Evolutionary conservation across 23 tunicate genomes (phyloP).

Genomic region (Pegea sp.): DNA sequence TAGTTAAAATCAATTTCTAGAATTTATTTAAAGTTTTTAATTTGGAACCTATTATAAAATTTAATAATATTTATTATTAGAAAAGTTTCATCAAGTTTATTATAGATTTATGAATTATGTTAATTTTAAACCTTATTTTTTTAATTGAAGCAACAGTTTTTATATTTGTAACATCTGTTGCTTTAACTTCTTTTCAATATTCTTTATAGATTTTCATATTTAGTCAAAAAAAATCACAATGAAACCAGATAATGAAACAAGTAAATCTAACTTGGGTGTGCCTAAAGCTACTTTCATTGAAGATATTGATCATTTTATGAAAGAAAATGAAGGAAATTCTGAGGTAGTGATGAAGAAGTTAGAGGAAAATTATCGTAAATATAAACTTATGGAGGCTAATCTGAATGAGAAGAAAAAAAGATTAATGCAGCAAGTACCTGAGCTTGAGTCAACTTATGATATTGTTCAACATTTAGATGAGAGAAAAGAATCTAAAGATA

Average conservation of each 20-base stretch:
- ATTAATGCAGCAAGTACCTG: constrained; percentile 77
- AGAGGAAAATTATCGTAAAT: constrained; percentile 80
- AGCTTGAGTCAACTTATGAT: constrained; percentile 56
- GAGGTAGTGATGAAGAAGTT: constrained; percentile 35
- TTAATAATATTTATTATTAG: no score
- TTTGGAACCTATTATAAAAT: no score
- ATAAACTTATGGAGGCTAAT: constrained; percentile 59
- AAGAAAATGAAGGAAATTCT: constrained; percentile 12
- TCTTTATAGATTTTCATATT: no score
- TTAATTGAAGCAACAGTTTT: no score
- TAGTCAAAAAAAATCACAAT: not conserved
- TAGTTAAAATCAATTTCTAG: no score
- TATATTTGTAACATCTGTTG: no score
- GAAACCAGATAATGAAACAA: constrained; percentile 2
- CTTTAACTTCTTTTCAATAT: no score
- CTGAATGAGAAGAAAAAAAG: constrained; percentile 42
- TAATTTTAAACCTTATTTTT: no score
- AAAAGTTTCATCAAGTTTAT: no score
- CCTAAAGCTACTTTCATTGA: constrained; percentile 78
- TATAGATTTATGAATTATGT: no score
- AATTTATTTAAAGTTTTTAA: no score
- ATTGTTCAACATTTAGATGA: constrained; percentile 43
- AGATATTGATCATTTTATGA: constrained; percentile 63
- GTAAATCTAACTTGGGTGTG: constrained; percentile 50
- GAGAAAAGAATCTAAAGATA: constrained; percentile 24